Base-by-base conservation (phyloP, 2,797 vertebrate genomes). In the Chloroceryle inda region DNA sequence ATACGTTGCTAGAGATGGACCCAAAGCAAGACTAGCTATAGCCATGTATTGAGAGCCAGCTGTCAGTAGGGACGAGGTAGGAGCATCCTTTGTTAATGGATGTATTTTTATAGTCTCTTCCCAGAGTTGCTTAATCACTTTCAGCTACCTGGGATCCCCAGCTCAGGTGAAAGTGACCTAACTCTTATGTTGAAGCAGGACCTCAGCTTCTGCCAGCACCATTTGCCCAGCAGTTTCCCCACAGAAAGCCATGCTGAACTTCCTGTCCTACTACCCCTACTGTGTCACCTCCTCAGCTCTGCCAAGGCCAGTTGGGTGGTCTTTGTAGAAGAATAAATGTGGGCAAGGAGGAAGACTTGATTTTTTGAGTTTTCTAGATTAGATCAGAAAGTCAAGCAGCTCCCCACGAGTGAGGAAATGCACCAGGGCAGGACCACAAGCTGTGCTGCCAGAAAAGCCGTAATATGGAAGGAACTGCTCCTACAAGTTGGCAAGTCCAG, bases 1-100 rank as follows among this genome's bases (percentile, higher is more conserved):
- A 1, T 49, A 59, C 38, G 12, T 59, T 69, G n/a, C 73, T 33
- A 31, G 20, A 0, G 1, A 16, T 7, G 55, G 50, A 58, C 13
- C 31, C 62, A 53, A n/a, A 59, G 35, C 69, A 66, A 38, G 44
- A 12, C 5, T 16, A 87, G 56, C 49, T 49, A 3, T 6, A 38
- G 69, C 1, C 4, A 23, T 13, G 52, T 19, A 2, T 1, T 23
- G 33, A 55, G 45, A 50, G 45, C 37, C 2, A 1, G 31, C 76
- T 61, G 52, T 29, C 59, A 58, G 42, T 0, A 23, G 24, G 26
- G 12, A 8, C 1, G 1, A 23, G 50, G 50, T 40, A 76, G 62
- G 55, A 73, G 11, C 6, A 2, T 62, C 38, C 45, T 63, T 63
- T 53, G 21, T 40, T 89, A 68, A 40, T 42, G 38, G 42, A 17